phyloP scores from a whole-genome alignment of 2,888 invertebrate genomes.

The Mesoligia furuncula region DNA sequence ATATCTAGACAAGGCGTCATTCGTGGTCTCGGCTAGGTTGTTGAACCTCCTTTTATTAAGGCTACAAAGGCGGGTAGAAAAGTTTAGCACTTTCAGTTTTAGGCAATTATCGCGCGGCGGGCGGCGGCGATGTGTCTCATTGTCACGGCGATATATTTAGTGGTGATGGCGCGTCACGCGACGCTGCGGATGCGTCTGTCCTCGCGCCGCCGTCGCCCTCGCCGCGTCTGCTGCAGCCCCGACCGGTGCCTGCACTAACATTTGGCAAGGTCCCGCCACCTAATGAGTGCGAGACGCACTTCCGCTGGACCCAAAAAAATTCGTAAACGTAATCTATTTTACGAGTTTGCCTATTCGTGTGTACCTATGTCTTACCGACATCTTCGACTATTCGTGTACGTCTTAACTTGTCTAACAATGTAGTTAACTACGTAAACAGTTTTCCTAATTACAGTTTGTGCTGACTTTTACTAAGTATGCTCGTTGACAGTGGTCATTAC shows the following conservation, averaged over 20 bases:
- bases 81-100: slow-evolving; percentile 76
- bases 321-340: slow-evolving; percentile 59
- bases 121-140: slow-evolving; percentile 82
- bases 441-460: slow-evolving; percentile 32
- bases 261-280: slow-evolving; percentile 69
- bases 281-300: slow-evolving; percentile 65
- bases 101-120: slow-evolving; percentile 70
- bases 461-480: slow-evolving; percentile 19
- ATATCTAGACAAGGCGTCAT: slow-evolving; percentile 86
- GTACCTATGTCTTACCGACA: slow-evolving; percentile 50
- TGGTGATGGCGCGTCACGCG: slow-evolving; percentile 76
- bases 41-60: slow-evolving; percentile 87
- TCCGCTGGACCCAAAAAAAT: slow-evolving; percentile 65
- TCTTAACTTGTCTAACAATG: slow-evolving; percentile 42
- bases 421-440: slow-evolving; percentile 27
- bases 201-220: slow-evolving; percentile 60
- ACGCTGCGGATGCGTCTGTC: slow-evolving; percentile 83
- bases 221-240: slow-evolving; percentile 57
- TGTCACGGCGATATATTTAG: slow-evolving; percentile 83
- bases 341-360: slow-evolving; percentile 48
- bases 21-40: slow-evolving; percentile 82
- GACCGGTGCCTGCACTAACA: slow-evolving; percentile 63
- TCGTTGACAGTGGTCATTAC: slow-evolving; percentile 12
- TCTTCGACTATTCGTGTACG: slow-evolving; percentile 52
- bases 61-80: slow-evolving; percentile 74